Evolutionary conservation across 2,888 invertebrate species (phyloP).

Genomic region (Eulithis testata): DNA sequence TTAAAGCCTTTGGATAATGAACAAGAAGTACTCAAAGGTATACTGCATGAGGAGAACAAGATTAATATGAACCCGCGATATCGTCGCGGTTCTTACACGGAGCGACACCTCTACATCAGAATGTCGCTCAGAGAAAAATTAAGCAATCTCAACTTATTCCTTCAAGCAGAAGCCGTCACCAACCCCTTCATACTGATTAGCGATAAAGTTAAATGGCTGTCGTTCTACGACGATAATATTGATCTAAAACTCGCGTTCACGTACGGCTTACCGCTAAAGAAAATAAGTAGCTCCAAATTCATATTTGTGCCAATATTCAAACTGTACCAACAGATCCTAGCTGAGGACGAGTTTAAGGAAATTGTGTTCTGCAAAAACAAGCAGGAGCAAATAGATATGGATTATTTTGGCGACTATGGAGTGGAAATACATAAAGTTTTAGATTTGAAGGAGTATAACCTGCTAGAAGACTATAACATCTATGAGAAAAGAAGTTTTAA

Average conservation of each 20-base stretch:
- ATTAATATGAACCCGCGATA: conserved; percentile 76
- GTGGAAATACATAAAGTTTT: conserved; percentile 58
- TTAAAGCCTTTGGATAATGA: conserved; percentile 78
- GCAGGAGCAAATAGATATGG: conserved; percentile 36
- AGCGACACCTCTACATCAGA: conserved; percentile 77
- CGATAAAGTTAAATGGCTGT: conserved; percentile 64
- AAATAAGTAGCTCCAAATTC: conserved; percentile 86
- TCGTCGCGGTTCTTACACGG: conserved; percentile 84
- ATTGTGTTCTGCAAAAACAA: conserved; percentile 56
- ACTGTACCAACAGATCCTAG: conserved; percentile 71
- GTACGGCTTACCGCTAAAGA: conserved; percentile 79
- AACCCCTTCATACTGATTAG: conserved; percentile 66
- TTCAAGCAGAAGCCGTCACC: conserved; percentile 75
- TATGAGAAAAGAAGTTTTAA: conserved; percentile 80
- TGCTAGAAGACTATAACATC: conserved; percentile 61
- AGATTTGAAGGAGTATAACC: conserved; percentile 59
- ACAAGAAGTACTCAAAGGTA: conserved; percentile 77
- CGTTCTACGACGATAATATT: conserved; percentile 49
- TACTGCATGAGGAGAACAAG: conserved; percentile 73
- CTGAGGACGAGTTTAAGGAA: conserved; percentile 71
- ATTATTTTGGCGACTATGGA: conserved; percentile 48
- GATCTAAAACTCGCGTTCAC: conserved; percentile 64
- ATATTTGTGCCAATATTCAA: conserved; percentile 78
- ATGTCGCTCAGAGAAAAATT: conserved; percentile 78
- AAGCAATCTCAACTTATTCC: conserved; percentile 68